Base-by-base conservation (phyloP, 2,113 vertebrate species). In the Aviceda subcristata region DNA sequence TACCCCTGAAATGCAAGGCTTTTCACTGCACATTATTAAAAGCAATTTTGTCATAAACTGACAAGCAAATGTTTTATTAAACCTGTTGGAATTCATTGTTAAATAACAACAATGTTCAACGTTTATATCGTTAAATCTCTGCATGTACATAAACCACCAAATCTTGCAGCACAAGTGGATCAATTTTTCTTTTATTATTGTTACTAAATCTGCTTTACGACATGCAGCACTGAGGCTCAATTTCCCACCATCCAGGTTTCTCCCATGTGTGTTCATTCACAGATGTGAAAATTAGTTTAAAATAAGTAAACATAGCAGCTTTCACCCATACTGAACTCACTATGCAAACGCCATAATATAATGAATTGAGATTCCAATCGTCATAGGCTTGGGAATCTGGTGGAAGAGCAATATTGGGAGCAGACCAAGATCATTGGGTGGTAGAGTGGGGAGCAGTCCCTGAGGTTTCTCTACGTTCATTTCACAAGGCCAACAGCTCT, bases 1-100 rank as follows among this genome's bases (percentile, higher is more conserved):
- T 83, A 86, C 24, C 45, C 34, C 45, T 83, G 85, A 86, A 95
- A 93, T 17, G 7, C 20, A 73, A 79, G 41, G 41, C 32, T 86
- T 94, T 96, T 93, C 63, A 86, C 59, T 3, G 2, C 55, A 90
- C 59, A 74, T 93, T 95, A 73, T 85, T 90, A 90, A 83, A 95
- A 90, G 75, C 34, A 94, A 50, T 92, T 94, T 90, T 94, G 77
- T 92, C 74, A 86, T 85, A 94, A 92, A 88, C 62, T 76, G 86
- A 86, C 84, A 91, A 90, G 63, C 12, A 91, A 78, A 79, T 90
- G 26, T 91, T 95, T 92, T 96, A 92, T 88, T 95, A 83, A 96
- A 86, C 41, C 50, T 91, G 74, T 76, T 95, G 74, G 53, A 90
- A 91, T 62, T 87, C 77, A 86, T 79, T 89, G 87, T 94, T 97